Percentiles rank a stretch among this genome's conserved stretches.
phyloP scores from a whole-genome alignment of 2,113 vertebrate species.

The Synchiropus splendidus region DNA sequence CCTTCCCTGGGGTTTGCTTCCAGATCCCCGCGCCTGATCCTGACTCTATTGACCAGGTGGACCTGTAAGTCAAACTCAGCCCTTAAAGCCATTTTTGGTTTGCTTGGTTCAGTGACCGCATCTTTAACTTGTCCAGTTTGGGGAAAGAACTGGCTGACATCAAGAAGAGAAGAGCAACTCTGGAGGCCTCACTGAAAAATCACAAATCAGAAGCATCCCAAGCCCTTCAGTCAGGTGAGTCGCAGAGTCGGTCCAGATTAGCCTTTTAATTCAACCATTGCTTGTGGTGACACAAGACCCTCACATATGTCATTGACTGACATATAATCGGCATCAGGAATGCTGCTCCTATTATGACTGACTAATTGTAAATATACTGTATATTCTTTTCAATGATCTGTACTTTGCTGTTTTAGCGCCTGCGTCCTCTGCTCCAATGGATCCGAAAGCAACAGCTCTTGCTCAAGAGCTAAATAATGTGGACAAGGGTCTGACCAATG shows the following conservation, averaged over 20 bases:
- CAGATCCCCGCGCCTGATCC: constrained; percentile 80
- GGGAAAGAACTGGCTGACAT: constrained; percentile 70
- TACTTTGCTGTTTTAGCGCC: constrained; percentile 40
- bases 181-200: constrained; percentile 63
- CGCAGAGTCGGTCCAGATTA: background rate
- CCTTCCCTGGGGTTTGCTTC: constrained; percentile 81
- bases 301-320: background rate
- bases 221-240: constrained; percentile 57
- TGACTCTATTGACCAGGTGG: constrained; percentile 70
- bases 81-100: too few species aligned
- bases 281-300: too few species aligned
- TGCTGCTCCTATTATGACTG: too few species aligned
- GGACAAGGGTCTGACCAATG: constrained; percentile 61
- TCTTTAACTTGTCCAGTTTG: constrained; percentile 63
- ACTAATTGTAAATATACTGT: too few species aligned
- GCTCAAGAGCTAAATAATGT: constrained; percentile 65
- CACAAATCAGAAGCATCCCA: constrained; percentile 47
- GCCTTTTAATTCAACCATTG: background rate
- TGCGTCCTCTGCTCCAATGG: constrained; percentile 38
- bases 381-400: too few species aligned
- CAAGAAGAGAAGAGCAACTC: constrained; percentile 71
- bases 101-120: too few species aligned
- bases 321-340: too few species aligned
- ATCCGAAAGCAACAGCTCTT: constrained; percentile 61
- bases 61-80: constrained; percentile 61